Base-by-base conservation (phyloP, 1,140 invertebrate species). In the Temnothorax curvispinosus region DNA sequence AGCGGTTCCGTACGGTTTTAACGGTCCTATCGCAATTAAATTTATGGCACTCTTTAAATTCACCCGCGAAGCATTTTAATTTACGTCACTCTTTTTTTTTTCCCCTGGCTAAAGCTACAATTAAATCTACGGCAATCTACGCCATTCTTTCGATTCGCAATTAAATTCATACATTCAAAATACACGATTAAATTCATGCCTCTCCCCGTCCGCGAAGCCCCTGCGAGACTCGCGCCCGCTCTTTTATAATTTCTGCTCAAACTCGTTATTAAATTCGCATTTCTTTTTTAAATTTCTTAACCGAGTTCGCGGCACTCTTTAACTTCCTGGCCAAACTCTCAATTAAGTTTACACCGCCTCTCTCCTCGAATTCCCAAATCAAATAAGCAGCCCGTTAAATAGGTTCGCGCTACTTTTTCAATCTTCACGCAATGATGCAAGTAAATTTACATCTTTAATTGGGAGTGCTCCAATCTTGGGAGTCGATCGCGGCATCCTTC, bases 21-120 rank as follows among this genome's bases (percentile, higher is more conserved):
- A 72, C 41, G n/a, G 41, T 27, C 41, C 44, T 84, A 60, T 84
- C 56, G 69, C 56, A 35, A 84, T 84, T 84, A 75, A 84, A 75
- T 84, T 84, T 84, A 84, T 41, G 54, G 13, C 27, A 21, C 67
- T 82, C 38, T 82, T 74, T 74, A 75, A 44, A 74, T 41, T 75
- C 54, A 7, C 9, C 18, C 27, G 41, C 35, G 69, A 75, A 21
- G 69, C 69, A 47, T 81, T 81, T 81, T 81, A 32, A 82, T 82
- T 82, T 32, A 27, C 67, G 52, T 2, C 9, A 18, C 41, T 18
- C 52, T 47, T 13, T 60, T 74, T 60, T 13, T 44, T 3, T 5
- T 9, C 38, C 3, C 4, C 11, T 27, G 5, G 18, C 67, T 41
- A 13, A 75, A 84, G n/a, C 41, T 74, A 41, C 80, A 84, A 75